Evolutionary conservation across 2,113 vertebrate genomes (phyloP), one percentile per base, ranked within the genome.

Genomic region (Burhinus bistriatus): DNA sequence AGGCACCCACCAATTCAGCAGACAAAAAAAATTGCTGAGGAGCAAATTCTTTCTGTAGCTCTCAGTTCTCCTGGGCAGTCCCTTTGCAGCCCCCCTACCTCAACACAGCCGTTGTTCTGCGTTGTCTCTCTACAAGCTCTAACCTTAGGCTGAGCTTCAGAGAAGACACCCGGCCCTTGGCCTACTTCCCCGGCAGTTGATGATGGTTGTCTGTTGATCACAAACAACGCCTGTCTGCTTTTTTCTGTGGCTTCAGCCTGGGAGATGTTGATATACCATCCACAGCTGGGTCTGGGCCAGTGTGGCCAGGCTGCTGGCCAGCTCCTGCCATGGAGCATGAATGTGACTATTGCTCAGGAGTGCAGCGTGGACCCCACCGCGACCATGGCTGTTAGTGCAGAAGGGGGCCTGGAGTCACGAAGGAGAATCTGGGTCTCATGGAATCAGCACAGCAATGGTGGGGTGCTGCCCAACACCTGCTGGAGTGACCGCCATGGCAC

Each of bases 291-390:
- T 32, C 42, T 51, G 36, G 68, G 21, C 30, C 36, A 51, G 26
- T 12, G 61, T 40, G 32, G 36, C 32, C 69, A 42, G 77, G 32
- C 42, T 81, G 26, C n/a, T 58, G 51, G 51, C 51, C 38, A 19
- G 47, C 55, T 62, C 17, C 57, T 45, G 75, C 54, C 34, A 1
- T 3, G 9, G 19, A 10, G 47, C 11, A 0, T 14, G n/a, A 19
- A 9, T 15, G 29, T 4, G 8, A 13, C 22, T 11, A 1, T 34
- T 22, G 34, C 65, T 38, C 36, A 18, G 42, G 66, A 71, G 29
- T 4, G 9, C 73, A 23, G 65, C 34, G 22, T 1, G 2, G 22
- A 34, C 14, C 22, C 7, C 9, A 1, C 26, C 3, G 1, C 6
- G 9, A 61, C 59, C 59, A 10, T 6, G 32, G 36, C 64, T 44